Base-by-base conservation (phyloP, 2,797 vertebrate species). In the Dipus sagitta region DNA sequence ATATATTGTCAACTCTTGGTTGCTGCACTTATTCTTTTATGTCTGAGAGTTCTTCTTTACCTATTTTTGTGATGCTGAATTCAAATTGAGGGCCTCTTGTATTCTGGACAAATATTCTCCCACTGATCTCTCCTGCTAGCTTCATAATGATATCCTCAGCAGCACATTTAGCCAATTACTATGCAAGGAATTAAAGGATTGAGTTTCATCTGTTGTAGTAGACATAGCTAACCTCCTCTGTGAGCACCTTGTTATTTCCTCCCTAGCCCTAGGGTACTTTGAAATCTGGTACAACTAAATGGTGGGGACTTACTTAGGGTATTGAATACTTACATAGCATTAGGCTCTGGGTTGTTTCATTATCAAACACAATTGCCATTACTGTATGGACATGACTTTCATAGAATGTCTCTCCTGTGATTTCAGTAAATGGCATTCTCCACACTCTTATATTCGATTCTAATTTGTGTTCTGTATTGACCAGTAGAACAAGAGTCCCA, bases 311-410 rank as follows among this genome's bases (percentile, higher is more conserved):
- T 54, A 71, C 26, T 26, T 14, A 42, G 38, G 15, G 3, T 4
- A 80, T 15, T 12, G 47, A 65, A 85, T 28, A 6, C 17, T 26
- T 3, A 65, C 54, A 23, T 1, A 7, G 28, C 42, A 77, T n/a
- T 2, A 6, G 30, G 21, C 23, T 7, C 38, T n/a, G 9, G 30
- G 64, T 3, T 34, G 13, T 77, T 54, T 54, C 14, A 24, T 64
- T 26, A 26, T 28, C 52, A 65, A 30, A 38, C 67, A 21, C 34
- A 18, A 30, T 11, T 67, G 15, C 26, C 9, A 47, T 70, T 10
- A 13, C 14, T 26, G 1, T 47, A 6, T 14, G 1, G 2, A 58
- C 28, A 3, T 13, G 1, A 15, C 11, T 47, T 67, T 13, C 58
- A 28, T 7, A 23, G 42, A 58, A 11, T 77, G 12, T 58, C 21